Conservation (phyloP, 2,797 vertebrate genomes). For the Tolypeutes matacus region DNA sequence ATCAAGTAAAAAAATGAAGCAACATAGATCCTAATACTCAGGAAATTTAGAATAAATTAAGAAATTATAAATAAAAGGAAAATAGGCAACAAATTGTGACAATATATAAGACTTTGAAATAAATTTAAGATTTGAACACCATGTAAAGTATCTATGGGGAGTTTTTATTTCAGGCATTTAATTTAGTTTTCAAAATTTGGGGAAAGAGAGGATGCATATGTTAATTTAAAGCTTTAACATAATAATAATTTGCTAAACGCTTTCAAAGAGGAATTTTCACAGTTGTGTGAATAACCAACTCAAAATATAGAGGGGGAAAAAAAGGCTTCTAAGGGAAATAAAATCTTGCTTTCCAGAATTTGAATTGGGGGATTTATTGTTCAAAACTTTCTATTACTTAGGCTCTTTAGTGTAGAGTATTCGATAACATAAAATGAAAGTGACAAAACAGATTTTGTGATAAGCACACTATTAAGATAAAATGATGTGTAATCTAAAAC, state of each 20-base stretch:
- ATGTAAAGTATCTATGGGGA: background rate
- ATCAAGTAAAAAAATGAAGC: conserved; percentile 19
- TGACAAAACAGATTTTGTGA: conserved; percentile 59
- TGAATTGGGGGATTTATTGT: conserved; percentile 25
- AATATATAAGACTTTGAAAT: background rate
- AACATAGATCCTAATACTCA: background rate
- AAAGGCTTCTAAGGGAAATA: background rate
- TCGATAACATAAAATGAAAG: conserved; percentile 61
- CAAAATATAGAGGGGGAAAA: background rate
- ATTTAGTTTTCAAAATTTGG: conserved; percentile 25
- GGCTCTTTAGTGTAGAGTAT: conserved; percentile 33
- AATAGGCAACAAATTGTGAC: background rate
- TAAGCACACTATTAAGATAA: conserved; percentile 62
- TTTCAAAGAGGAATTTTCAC: conserved; percentile 43
- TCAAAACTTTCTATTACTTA: conserved; percentile 47
- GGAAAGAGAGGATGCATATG: background rate
- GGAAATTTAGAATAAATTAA: conserved; percentile 24
- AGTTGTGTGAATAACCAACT: background rate
- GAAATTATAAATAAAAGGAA: background rate
- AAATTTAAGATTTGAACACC: background rate
- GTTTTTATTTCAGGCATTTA: conserved; percentile 27
- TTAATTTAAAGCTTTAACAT: conserved; percentile 45
- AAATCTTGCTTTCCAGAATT: background rate
- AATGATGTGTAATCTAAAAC: conserved; percentile 55
- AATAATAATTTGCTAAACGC: conserved; percentile 20